Percentiles rank a stretch among this genome's conserved stretches.
phyloP scores from a whole-genome alignment of 53 echinoderm and acorn worm genomes.

The Echinometra lucunter region DNA sequence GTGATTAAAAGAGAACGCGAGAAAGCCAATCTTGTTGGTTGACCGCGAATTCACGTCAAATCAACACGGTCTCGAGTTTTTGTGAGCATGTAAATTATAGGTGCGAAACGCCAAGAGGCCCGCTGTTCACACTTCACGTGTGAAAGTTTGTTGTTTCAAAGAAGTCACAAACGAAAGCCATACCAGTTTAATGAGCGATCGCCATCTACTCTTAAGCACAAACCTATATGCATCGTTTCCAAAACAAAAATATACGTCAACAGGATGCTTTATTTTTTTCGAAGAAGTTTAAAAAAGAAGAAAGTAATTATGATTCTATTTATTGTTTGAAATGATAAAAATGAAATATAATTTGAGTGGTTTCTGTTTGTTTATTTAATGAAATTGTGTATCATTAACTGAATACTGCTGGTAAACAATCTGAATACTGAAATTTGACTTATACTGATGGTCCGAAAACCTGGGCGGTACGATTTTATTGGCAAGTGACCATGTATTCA shows the following conservation, averaged over 20 bases:
- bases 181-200: background rate
- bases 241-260: background rate
- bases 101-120: conserved; percentile 33
- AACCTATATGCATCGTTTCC: background rate
- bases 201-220: background rate
- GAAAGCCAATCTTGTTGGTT: conserved; percentile 56
- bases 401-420: background rate
- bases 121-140: conserved; percentile 11
- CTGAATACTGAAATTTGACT: background rate
- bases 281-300: background rate
- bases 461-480: background rate
- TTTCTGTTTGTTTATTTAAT: background rate
- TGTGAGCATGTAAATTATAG: conserved; percentile 27
- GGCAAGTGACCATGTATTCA: background rate
- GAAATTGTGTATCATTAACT: no score
- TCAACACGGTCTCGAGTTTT: conserved; percentile 12
- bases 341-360: background rate
- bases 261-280: background rate
- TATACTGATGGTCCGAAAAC: background rate
- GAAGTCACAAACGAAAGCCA: background rate
- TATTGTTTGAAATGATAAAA: background rate
- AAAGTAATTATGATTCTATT: background rate
- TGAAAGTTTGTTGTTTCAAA: background rate
- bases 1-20: conserved; percentile 47
- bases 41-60: conserved; percentile 51